Evolutionary conservation across 2,797 vertebrate genomes (phyloP).

Genomic region (Orientallactaga sibirica): DNA sequence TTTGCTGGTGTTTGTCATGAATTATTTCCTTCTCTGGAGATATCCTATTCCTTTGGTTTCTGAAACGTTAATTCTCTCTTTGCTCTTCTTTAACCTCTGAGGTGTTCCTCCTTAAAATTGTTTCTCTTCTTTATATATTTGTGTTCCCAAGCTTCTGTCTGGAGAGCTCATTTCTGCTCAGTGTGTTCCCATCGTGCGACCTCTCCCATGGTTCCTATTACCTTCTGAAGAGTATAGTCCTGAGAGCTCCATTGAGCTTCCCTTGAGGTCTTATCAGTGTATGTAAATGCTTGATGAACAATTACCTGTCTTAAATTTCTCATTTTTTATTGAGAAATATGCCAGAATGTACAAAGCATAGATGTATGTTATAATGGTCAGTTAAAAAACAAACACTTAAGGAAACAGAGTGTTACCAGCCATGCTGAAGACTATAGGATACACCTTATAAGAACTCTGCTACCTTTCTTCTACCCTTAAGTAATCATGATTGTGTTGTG

Average conservation of each 20-base stretch:
- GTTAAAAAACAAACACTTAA: neutral
- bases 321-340: neutral
- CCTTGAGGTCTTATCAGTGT: neutral
- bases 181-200: rapidly evolving
- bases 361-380: neutral
- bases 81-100: neutral
- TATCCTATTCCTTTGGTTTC: neutral
- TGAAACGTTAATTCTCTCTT: neutral
- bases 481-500: neutral
- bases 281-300: neutral
- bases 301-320: neutral
- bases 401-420: neutral
- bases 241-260: neutral
- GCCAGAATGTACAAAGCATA: neutral
- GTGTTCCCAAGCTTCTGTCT: neutral
- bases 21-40: neutral
- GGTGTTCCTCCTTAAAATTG: neutral
- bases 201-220: neutral
- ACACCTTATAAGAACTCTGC: neutral
- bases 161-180: neutral
- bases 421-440: neutral
- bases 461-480: neutral
- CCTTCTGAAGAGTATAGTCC: neutral
- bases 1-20: neutral
- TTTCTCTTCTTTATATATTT: neutral